A percentile compares a stretch with the other conserved stretches of the same genome.
Evolutionary conservation across 30 jellyfish, hydroid and myxozoan genomes (phyloP).

Genomic region (Aurelia aurita complex sp. Pacific): DNA sequence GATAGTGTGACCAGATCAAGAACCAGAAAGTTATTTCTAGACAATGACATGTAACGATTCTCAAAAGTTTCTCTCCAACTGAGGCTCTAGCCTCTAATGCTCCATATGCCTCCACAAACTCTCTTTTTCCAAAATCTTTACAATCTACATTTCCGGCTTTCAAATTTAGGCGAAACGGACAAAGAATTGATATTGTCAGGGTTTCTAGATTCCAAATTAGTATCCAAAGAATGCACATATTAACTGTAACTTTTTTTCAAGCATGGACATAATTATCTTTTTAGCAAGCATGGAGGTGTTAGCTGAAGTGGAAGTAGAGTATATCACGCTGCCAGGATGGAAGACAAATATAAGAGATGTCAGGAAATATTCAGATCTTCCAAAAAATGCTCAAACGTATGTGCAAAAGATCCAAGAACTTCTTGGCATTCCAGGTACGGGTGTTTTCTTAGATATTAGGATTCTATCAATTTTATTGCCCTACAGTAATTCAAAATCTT

Average conservation of each 20-base stretch:
- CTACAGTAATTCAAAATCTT: not conserved
- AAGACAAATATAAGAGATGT: conserved; percentile 75
- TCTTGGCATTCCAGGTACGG: conserved; percentile 82
- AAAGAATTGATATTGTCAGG: too few relatives aligned
- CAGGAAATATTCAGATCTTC: conserved; percentile 83
- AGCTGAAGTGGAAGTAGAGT: conserved; percentile 89
- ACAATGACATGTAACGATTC: too few relatives aligned
- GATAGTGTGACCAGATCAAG: too few relatives aligned
- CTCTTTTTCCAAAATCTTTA: too few relatives aligned
- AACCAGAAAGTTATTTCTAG: too few relatives aligned
- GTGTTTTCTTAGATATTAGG: not conserved
- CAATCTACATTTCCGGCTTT: too few relatives aligned
- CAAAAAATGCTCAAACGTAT: conserved; percentile 79
- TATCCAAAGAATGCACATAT: not conserved
- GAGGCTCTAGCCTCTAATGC: too few relatives aligned
- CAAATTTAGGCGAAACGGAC: too few relatives aligned
- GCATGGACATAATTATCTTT: not conserved
- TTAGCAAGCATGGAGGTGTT: conserved; percentile 84
- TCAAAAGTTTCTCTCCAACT: too few relatives aligned
- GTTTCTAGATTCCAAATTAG: not conserved
- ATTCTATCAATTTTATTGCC: not conserved
- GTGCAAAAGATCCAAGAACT: conserved; percentile 73
- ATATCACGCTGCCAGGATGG: conserved; percentile 99
- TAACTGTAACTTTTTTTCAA: not conserved
- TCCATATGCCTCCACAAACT: too few relatives aligned